Evolutionary conservation across 92 coral and sea anemone genomes (phyloP), one percentile per base, ranked within the genome.

Genomic region (Isaurus tuberculatus): DNA sequence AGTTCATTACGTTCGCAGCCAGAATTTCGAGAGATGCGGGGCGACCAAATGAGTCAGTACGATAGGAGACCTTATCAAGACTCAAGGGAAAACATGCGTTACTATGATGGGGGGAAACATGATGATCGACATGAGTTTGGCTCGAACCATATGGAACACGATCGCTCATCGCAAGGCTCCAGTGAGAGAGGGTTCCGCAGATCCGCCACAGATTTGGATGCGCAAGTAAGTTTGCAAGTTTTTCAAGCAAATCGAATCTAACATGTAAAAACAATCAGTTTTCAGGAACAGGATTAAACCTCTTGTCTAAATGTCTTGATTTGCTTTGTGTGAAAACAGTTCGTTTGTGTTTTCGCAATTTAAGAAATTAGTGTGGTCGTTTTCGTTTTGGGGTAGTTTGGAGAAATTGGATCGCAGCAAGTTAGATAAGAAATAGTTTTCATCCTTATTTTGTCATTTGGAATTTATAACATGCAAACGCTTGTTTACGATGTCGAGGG

Each of bases 131-230:
- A 30, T 5, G 51, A 57, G 22, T 77, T 31, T 36, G 27, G 7
- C 26, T 72, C 33, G 68, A 27, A n/a, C 2, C 82, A 77, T 14
- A 7, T 60, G 22, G 82, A 77, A 25, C 82, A 77, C 32, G 82
- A 77, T 33, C 82, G 82, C n/a, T 57, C 82, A 11, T 77, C 82
- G 22, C 82, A 77, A 77, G 70, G 82, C 9, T 77, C 82, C 0
- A 77, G 82, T 20, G 82, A 77, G 26, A 57, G 82, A 28, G 82
- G 82, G 26, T 77, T 77, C 26, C 70, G 82, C 36, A 58, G 82
- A 27, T 77, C 82, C 9, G 49, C 55, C 36, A 58, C 82, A 11
- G 70, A 58, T 26, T 77, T 77, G 36, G 82, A 77, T 33, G n/a
- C 34, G 23, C 82, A 77, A 34, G 82, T 77, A 77, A 77, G 82